Base-by-base conservation (phyloP, 2,113 vertebrate species). In the Cyprinodon tularosa region DNA sequence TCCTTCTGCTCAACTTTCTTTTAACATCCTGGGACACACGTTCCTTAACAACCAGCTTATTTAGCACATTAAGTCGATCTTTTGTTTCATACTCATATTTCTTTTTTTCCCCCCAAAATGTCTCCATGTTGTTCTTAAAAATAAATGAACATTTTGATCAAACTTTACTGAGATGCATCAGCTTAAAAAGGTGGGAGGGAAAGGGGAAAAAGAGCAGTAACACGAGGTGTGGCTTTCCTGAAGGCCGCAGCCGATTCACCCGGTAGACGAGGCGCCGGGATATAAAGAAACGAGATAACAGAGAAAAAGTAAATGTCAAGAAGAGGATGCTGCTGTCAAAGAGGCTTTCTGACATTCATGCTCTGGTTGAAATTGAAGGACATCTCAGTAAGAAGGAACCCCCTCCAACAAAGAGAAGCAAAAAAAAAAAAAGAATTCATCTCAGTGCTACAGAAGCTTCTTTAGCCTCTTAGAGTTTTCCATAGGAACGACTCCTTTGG, bases 191-290 rank as follows among this genome's bases (percentile, higher is more conserved):
- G 37, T 75, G 60, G 63, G 44, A 44, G 29, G 62, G 45, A 22
- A 22, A 61, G 59, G 37, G 40, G 77, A 14, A 80, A 79, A 86
- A 74, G 64, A 71, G 78, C 71, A 76, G 78, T 62, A 71, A 68
- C 74, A 69, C 64, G 60, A 45, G 75, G 68, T 82, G 61, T 48
- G 85, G 78, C 82, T 72, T 85, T 84, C 71, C 29, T 20, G 74
- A 78, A 88, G 83, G 83, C 81, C 82, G 71, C 62, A 40, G 80
- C 84, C 85, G 81, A 91, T 65, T 82, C 81, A 85, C 79, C 72
- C 69, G 36, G 37, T 14, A 22, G 29, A 13, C 42, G 64, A 0
- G 29, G 20, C 2, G 9, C 12, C 0, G 8, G 61, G 60, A 45
- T n/a, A 57, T 14, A 57, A 62, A 61, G 42, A 14, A 62, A 17